These are phyloP conservation scores for Ceyx cyanopectus DNA, from an alignment of 2,113 vertebrate genomes.

Conservation along the genomic window DNA sequence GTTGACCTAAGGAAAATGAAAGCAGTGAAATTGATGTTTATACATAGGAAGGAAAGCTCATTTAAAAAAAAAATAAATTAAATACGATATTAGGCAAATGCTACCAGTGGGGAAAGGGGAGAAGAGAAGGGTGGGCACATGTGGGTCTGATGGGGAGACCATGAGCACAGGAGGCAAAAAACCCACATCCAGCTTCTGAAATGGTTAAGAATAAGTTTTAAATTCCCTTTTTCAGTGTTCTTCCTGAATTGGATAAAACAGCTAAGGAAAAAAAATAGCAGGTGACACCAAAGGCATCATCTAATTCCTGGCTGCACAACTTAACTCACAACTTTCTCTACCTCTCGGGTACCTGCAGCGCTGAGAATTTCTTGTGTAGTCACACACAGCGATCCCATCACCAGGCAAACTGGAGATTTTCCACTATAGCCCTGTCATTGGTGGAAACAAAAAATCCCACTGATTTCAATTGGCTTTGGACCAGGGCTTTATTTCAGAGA, in stretches of 20 bases:
- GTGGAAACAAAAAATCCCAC: not conserved
- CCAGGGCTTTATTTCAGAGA: not conserved
- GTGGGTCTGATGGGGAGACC: not conserved
- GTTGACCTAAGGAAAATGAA: constrained; percentile 19
- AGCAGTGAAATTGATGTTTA: not conserved
- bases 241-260: not conserved
- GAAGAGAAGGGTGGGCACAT: not conserved
- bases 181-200: not conserved
- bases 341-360: not conserved
- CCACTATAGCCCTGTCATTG: not conserved
- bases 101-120: not conserved
- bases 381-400: not conserved
- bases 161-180: not conserved
- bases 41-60: not conserved
- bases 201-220: not conserved
- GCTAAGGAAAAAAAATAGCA: not conserved
- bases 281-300: not conserved
- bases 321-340: not conserved
- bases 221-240: not conserved
- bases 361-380: not conserved
- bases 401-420: not conserved
- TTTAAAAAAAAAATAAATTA: not conserved
- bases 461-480: not conserved
- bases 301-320: not conserved
- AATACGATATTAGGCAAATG: not conserved